Conservation (phyloP, 2,888 invertebrate species). For the Hypolimnas misippus region DNA sequence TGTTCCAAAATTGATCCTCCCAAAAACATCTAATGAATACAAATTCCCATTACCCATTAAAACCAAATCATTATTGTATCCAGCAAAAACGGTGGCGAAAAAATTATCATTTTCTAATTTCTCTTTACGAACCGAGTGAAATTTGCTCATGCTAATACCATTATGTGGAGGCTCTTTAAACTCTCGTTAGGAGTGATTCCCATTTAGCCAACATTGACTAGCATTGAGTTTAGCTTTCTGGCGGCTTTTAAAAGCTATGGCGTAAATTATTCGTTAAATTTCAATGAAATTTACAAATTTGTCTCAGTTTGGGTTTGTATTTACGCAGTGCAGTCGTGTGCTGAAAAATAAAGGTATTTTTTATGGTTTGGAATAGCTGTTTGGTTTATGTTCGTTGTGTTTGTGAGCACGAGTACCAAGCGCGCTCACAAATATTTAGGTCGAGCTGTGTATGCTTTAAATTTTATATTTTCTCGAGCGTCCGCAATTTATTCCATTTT, state of each 20-base stretch:
- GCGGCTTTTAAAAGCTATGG: not conserved
- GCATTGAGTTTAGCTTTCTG: slow-evolving; percentile 6
- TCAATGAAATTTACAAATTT: not conserved
- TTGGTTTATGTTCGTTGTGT: slow-evolving; percentile 18
- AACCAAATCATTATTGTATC: not conserved
- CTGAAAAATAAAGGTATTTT: slow-evolving; percentile 5
- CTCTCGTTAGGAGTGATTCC: slow-evolving; percentile 8
- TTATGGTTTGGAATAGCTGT: slow-evolving; percentile 23
- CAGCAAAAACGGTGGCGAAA: not conserved
- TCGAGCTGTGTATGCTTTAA: slow-evolving; percentile 27
- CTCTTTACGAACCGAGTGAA: not conserved
- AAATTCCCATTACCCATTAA: not conserved
- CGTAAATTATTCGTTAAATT: not conserved
- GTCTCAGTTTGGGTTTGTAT: not conserved
- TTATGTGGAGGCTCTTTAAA: slow-evolving; percentile 16
- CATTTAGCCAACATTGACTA: slow-evolving; percentile 12
- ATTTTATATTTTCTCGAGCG: slow-evolving; percentile 21
- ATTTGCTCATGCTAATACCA: slow-evolving; percentile 10
- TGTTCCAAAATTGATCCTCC: no score
- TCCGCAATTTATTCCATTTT: slow-evolving; percentile 16
- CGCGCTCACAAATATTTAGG: slow-evolving; percentile 31
- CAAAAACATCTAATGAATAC: not conserved
- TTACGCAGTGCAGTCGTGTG: slow-evolving; percentile 8
- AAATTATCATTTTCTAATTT: slow-evolving; percentile 4
- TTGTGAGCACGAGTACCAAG: slow-evolving; percentile 7